Evolutionary conservation across 2,797 vertebrate species (phyloP).

Genomic region (Tenualosa thibaudeaui): DNA sequence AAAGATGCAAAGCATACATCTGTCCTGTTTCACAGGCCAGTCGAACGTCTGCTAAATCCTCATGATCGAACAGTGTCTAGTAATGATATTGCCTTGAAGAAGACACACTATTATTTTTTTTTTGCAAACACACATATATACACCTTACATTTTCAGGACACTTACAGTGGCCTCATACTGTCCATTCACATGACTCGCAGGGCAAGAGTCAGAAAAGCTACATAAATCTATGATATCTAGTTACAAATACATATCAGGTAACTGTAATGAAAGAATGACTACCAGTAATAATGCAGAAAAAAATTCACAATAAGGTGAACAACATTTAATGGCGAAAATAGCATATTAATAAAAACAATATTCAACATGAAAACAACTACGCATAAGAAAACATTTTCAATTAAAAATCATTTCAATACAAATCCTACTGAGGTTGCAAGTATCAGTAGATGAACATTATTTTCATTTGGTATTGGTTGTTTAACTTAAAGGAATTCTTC

Average conservation of each 20-base stretch:
- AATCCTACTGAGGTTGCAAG: too few relatives aligned
- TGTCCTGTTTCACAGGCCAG: too few relatives aligned
- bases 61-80: too few relatives aligned
- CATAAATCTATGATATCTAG: background rate
- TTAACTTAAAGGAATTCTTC: too few relatives aligned
- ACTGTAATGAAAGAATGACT: background rate
- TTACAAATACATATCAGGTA: background rate
- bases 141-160: background rate
- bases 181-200: too few relatives aligned
- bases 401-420: too few relatives aligned
- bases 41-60: too few relatives aligned
- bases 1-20: too few relatives aligned
- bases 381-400: too few relatives aligned
- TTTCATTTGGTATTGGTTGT: too few relatives aligned
- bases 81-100: background rate
- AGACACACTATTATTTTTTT: background rate
- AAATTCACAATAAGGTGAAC: background rate
- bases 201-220: background rate
- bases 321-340: background rate
- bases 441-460: too few relatives aligned
- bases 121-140: background rate
- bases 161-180: background rate
- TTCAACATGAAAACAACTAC: background rate
- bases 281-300: background rate
- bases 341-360: background rate